A percentile compares a stretch with the other conserved stretches of the same genome.
Evolutionary conservation across 2,797 vertebrate genomes (phyloP).

Genomic region (Manis pentadactyla): DNA sequence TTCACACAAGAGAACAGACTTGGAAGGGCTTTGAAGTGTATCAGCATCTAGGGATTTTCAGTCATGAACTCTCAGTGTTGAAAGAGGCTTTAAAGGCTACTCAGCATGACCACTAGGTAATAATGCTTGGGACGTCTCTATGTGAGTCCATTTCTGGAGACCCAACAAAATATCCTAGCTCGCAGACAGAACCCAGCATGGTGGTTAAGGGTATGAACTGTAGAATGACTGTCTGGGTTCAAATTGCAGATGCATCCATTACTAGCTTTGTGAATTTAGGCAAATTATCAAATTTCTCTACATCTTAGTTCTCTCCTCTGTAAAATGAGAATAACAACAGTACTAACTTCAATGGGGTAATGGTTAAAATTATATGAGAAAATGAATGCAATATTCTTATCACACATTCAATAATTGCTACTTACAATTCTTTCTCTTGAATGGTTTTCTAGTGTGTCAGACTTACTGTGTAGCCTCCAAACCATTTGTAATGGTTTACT

Average conservation of each 20-base stretch:
- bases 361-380: constrained; percentile 11
- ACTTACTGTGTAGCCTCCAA: not conserved
- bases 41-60: not conserved
- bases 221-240: not conserved
- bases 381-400: not conserved
- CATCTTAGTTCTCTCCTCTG: not conserved
- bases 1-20: not conserved
- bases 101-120: not conserved
- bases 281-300: not conserved
- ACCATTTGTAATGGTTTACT: not conserved
- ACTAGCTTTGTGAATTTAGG: not conserved
- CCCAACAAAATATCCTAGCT: not conserved
- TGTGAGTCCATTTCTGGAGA: not conserved
- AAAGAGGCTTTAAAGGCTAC: not conserved
- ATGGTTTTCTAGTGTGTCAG: not conserved
- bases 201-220: not conserved
- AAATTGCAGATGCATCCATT: not conserved
- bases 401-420: not conserved
- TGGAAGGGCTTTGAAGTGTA: not conserved
- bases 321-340: not conserved
- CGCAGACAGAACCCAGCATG: not conserved
- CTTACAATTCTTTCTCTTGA: not conserved
- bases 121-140: not conserved
- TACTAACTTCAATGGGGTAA: not conserved
- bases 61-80: not conserved